Conservation (phyloP, 2,113 vertebrate genomes). For the Alligator mississippiensis region DNA sequence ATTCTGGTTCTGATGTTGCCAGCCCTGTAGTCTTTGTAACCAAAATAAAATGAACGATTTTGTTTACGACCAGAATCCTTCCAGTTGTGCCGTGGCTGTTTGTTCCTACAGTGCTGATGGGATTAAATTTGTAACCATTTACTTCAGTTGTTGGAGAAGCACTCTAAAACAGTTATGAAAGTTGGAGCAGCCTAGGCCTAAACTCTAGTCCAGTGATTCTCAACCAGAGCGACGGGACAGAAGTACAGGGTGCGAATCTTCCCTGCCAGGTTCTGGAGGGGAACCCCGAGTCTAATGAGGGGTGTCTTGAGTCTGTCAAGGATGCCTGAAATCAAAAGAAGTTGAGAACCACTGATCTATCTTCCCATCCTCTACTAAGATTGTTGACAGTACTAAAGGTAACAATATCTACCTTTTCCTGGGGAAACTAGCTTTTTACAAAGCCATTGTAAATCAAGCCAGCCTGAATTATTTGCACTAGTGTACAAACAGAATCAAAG, state of each 20-base stretch:
- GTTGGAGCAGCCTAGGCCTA: neutral
- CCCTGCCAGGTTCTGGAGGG: too few relatives aligned
- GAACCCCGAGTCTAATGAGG: too few relatives aligned
- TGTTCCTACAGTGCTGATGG: neutral
- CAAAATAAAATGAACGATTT: neutral
- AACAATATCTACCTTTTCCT: neutral
- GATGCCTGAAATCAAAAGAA: too few relatives aligned
- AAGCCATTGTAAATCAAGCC: neutral
- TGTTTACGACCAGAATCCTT: neutral
- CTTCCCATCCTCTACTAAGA: neutral
- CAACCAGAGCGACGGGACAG: too few relatives aligned
- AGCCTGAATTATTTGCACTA: neutral
- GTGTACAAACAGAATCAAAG: neutral
- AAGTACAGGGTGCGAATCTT: too few relatives aligned
- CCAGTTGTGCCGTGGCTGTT: neutral
- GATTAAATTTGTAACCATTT: neutral
- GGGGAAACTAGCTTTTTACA: neutral
- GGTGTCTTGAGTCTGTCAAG: too few relatives aligned
- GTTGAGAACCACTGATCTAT: neutral
- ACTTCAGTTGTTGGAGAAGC: neutral
- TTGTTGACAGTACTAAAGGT: neutral
- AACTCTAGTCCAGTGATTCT: neutral
- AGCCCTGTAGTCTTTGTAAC: neutral
- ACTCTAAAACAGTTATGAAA: neutral
- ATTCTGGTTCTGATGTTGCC: neutral